phyloP scores from a whole-genome alignment of 2,797 vertebrate species.

The Dicrostonyx torquatus region DNA sequence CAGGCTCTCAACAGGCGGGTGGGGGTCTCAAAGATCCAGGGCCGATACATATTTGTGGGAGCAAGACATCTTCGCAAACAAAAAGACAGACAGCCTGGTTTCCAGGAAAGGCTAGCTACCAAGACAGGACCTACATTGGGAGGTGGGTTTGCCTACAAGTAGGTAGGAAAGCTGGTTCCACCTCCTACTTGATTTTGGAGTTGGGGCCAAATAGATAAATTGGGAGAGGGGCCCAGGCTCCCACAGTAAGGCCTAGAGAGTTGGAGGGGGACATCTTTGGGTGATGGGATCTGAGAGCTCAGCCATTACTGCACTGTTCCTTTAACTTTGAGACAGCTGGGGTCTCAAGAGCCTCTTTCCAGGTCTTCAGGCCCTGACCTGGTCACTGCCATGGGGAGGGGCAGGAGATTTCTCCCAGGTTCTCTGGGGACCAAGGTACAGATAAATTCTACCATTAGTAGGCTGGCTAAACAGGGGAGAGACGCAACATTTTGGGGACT shows the following conservation, averaged over 20 bases:
- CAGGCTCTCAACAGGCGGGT: slow-evolving; percentile 43
- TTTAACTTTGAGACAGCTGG: not conserved
- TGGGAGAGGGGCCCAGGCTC: not conserved
- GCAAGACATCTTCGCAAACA: not conserved
- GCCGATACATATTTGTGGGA: not conserved
- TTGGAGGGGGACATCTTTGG: not conserved
- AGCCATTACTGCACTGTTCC: not conserved
- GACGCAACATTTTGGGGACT: not conserved
- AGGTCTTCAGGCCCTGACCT: not conserved
- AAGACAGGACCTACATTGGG: not conserved
- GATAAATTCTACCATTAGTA: not conserved
- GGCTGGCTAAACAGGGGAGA: not conserved
- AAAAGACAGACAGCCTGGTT: not conserved
- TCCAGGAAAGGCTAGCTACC: not conserved
- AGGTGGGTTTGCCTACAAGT: not conserved
- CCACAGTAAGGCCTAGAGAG: slow-evolving; percentile 62
- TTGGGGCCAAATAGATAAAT: not conserved
- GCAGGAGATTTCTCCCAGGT: not conserved
- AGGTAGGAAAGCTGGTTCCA: not conserved
- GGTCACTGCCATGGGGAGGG: not conserved
- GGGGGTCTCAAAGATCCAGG: not conserved
- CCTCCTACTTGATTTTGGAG: slow-evolving; percentile 1
- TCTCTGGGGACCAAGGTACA: not conserved
- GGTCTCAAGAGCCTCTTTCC: not conserved
- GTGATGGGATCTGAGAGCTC: not conserved